phyloP scores from a whole-genome alignment of 2,797 vertebrate species.

The Girardinus metallicus region DNA sequence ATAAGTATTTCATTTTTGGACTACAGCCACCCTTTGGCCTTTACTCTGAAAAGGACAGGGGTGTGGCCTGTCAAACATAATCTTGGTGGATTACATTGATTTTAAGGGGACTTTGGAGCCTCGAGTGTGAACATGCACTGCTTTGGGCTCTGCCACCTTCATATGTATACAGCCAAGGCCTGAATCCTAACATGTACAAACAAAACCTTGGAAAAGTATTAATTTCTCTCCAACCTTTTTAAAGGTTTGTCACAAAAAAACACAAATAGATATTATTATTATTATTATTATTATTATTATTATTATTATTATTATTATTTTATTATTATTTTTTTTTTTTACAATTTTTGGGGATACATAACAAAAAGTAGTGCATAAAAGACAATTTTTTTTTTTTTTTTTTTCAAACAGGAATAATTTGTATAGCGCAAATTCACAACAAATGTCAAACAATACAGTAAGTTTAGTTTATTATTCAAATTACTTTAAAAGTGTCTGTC shows the following conservation, averaged over 20 bases:
- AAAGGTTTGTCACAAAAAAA: neutral
- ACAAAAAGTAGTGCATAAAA: neutral
- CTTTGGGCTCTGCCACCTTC: conserved; percentile 73
- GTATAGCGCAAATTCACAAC: too few relatives aligned
- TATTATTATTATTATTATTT: neutral
- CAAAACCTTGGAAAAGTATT: neutral
- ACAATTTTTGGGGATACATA: neutral
- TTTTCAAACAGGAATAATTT: neutral
- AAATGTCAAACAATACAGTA: too few relatives aligned
- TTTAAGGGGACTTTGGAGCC: conserved; percentile 83
- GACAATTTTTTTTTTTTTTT: neutral
- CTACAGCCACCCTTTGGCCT: conserved; percentile 53
- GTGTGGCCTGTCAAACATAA: conserved; percentile 76
- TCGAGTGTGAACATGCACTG: conserved; percentile 77
- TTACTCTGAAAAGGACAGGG: conserved; percentile 39
- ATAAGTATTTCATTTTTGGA: conserved; percentile 13
- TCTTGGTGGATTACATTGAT: conserved; percentile 78
- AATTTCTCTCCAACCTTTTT: neutral
- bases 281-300: too few relatives aligned
- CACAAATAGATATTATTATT: neutral
- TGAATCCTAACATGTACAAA: conserved; percentile 74
- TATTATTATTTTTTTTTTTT: neutral
- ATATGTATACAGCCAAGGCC: conserved; percentile 75
- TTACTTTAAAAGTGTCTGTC: too few relatives aligned
- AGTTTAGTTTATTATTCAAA: too few relatives aligned